Evolutionary conservation across 2,888 invertebrate species (phyloP).

Genomic region (Myopa tessellatipennis): DNA sequence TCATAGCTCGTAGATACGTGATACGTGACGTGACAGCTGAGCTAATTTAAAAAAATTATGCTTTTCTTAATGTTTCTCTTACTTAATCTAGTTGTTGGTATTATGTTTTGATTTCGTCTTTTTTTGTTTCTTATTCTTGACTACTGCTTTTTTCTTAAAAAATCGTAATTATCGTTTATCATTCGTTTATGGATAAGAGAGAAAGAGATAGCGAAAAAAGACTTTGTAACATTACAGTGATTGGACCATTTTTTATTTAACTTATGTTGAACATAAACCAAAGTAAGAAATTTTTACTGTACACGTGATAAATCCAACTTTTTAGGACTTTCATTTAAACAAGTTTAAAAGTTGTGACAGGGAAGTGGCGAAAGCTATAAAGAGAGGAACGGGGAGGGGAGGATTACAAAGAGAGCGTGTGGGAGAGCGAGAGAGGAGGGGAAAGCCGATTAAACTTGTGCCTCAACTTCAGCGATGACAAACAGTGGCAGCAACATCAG

Average conservation of each 20-base stretch:
- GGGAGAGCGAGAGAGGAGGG: too few relatives aligned
- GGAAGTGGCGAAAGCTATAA: not conserved
- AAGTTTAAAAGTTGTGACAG: not conserved
- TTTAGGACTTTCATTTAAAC: conserved; percentile 24
- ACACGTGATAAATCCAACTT: conserved; percentile 17
- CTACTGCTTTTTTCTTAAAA: conserved; percentile 1
- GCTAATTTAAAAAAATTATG: not conserved
- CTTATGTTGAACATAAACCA: not conserved
- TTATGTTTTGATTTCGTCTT: not conserved
- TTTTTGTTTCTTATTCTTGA: not conserved
- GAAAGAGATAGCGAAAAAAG: not conserved
- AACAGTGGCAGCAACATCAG: too few relatives aligned
- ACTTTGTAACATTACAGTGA: not conserved
- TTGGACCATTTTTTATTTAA: conserved; percentile 10
- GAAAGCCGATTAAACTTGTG: too few relatives aligned
- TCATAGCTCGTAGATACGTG: too few relatives aligned
- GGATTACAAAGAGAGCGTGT: too few relatives aligned
- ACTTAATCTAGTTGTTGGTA: not conserved
- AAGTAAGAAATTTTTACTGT: conserved; percentile 10
- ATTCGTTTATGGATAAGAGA: conserved; percentile 19
- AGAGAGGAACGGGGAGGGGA: too few relatives aligned
- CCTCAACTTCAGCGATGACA: too few relatives aligned
- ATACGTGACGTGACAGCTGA: too few relatives aligned
- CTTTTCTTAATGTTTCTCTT: conserved; percentile 2
- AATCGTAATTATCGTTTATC: conserved; percentile 49